A percentile compares a stretch with the other conserved stretches of the same genome.
These are phyloP conservation scores for Otolemur garnettii DNA, from an alignment of 2,113 vertebrate genomes.

Conservation along the genomic window DNA sequence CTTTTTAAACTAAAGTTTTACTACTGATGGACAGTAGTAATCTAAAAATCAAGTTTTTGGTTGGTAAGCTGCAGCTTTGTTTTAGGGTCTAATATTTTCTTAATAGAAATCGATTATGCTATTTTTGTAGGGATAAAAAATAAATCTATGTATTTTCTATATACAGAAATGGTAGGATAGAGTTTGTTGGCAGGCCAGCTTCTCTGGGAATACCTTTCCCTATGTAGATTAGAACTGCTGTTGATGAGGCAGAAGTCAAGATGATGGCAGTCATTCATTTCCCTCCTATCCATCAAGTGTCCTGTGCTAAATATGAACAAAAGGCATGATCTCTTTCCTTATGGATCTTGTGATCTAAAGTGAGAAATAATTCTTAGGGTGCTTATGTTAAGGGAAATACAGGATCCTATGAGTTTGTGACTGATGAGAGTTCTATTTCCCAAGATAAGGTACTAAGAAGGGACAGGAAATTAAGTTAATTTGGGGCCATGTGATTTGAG, in stretches of 20 bases:
- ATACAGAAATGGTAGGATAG: slow-evolving; percentile 23
- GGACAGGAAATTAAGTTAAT: background rate
- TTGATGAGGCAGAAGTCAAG: background rate
- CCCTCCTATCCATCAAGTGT: background rate
- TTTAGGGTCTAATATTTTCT: background rate
- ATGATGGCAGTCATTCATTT: slow-evolving; percentile 15
- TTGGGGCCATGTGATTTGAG: slow-evolving; percentile 33
- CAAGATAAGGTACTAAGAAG: slow-evolving; percentile 9
- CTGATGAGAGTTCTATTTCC: slow-evolving; percentile 14
- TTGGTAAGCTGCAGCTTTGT: background rate
- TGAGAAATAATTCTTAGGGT: background rate
- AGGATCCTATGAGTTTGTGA: slow-evolving; percentile 14
- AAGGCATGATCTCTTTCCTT: background rate
- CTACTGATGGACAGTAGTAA: background rate
- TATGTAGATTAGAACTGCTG: slow-evolving; percentile 21
- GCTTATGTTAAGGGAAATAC: background rate
- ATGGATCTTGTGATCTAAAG: slow-evolving; percentile 11
- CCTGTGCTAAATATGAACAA: background rate
- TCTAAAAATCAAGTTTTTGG: slow-evolving; percentile 46
- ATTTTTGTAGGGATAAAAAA: slow-evolving; percentile 4
- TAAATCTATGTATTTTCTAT: background rate
- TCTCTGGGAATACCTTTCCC: slow-evolving; percentile 50
- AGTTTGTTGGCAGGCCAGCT: background rate
- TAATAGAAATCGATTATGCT: background rate
- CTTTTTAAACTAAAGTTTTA: slow-evolving; percentile 1